These are phyloP conservation scores for Erpornis zantholeuca DNA, from an alignment of 2,113 vertebrate genomes.

Conservation along the genomic window DNA sequence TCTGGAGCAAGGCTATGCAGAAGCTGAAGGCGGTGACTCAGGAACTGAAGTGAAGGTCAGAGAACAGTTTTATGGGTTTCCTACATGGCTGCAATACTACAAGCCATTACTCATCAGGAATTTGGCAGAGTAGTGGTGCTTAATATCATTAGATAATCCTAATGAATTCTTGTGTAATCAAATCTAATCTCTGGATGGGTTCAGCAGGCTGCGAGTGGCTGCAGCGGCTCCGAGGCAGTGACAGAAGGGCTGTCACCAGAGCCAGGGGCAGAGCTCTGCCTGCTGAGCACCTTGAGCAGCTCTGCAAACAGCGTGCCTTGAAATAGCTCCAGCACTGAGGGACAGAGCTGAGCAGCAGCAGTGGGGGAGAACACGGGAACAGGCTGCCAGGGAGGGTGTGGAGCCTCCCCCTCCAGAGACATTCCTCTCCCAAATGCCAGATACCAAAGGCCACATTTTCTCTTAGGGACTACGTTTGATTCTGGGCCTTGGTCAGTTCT, in stretches of 20 bases:
- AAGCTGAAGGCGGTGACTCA: neutral
- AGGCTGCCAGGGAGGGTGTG: neutral
- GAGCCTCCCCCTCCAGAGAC: neutral
- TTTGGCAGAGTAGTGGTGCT: conserved; percentile 9
- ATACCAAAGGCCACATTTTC: neutral
- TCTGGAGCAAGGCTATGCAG: neutral
- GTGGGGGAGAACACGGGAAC: rapidly evolving
- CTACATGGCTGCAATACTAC: neutral
- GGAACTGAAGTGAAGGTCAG: neutral
- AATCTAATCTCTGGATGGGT: conserved; percentile 10
- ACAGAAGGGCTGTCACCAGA: neutral
- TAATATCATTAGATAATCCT: conserved; percentile 42
- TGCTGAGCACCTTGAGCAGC: neutral
- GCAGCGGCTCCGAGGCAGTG: neutral
- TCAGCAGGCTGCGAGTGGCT: neutral
- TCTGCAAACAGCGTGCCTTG: neutral
- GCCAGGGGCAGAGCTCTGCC: neutral
- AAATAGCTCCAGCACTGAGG: neutral
- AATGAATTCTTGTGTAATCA: conserved; percentile 50
- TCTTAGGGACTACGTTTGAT: rapidly evolving
- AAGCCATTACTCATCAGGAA: conserved; percentile 28
- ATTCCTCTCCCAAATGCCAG: neutral
- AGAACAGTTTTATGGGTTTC: neutral
- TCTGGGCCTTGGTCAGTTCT: neutral
- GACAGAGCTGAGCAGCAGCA: neutral